Evolutionary conservation across 2,113 vertebrate species (phyloP).

Genomic region (Corythornis cristatus): DNA sequence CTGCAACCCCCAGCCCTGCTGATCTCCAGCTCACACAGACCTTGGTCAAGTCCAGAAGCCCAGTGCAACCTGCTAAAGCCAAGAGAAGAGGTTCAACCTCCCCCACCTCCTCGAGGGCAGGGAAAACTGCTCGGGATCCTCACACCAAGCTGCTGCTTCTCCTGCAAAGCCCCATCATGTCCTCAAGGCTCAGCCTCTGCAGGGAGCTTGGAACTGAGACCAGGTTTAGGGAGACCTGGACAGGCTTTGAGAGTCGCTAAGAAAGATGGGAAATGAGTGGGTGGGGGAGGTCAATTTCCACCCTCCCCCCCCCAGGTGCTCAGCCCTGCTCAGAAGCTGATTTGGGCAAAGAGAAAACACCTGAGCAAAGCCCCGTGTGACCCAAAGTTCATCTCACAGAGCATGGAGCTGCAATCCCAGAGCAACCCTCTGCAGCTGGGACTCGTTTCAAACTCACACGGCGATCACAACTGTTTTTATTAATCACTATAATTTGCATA

Average conservation of each 20-base stretch:
- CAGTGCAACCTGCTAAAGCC: accelerated
- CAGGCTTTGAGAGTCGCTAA: neutral
- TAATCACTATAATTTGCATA: neutral
- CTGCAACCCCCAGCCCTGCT: neutral
- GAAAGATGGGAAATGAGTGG: neutral
- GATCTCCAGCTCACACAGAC: neutral
- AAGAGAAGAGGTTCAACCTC: neutral
- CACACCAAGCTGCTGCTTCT: accelerated
- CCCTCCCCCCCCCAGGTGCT: neutral
- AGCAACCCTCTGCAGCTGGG: neutral
- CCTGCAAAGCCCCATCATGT: accelerated
- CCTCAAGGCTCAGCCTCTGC: neutral
- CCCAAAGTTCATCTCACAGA: neutral
- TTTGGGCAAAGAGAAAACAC: neutral
- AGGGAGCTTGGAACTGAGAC: neutral
- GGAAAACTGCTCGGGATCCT: accelerated
- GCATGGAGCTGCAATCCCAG: neutral
- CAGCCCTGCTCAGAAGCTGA: neutral
- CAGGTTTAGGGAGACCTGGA: neutral
- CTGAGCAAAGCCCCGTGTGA: neutral
- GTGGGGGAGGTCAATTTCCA: too few relatives aligned
- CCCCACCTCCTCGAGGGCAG: neutral
- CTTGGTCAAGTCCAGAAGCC: neutral
- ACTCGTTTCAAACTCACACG: accelerated
- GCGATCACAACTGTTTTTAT: too few relatives aligned